These are phyloP conservation scores for Ondatra zibethicus DNA, from an alignment of 2,113 vertebrate species.

Conservation along the genomic window DNA sequence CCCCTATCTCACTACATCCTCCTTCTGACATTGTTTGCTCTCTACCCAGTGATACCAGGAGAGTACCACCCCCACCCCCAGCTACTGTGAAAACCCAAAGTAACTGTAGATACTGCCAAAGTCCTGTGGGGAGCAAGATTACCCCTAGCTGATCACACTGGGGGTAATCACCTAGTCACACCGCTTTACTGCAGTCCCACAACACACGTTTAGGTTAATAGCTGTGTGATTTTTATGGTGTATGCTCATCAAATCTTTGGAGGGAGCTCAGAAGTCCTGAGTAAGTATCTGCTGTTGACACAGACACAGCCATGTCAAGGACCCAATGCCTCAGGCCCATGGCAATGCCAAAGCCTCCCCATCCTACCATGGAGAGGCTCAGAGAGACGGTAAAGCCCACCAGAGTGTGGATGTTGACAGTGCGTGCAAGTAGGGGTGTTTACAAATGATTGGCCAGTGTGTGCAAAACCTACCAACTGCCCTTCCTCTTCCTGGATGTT, in stretches of 20 bases:
- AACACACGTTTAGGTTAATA: neutral
- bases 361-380: neutral
- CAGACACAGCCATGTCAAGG: neutral
- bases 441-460: neutral
- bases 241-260: neutral
- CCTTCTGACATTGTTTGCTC: neutral
- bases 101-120: neutral
- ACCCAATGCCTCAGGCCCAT: neutral
- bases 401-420: neutral
- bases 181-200: neutral
- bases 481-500: neutral
- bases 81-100: neutral
- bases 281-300: no score
- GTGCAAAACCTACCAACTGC: neutral
- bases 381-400: neutral
- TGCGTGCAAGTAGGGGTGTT: neutral
- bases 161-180: no score
- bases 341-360: neutral
- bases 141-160: rapidly evolving
- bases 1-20: neutral
- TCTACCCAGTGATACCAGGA: neutral
- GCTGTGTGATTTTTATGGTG: neutral
- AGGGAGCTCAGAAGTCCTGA: neutral
- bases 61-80: neutral
- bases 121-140: neutral